A percentile compares a stretch with the other conserved stretches of the same genome.
phyloP scores from a whole-genome alignment of 2,113 vertebrate genomes.

The Lepisosteus oculatus region DNA sequence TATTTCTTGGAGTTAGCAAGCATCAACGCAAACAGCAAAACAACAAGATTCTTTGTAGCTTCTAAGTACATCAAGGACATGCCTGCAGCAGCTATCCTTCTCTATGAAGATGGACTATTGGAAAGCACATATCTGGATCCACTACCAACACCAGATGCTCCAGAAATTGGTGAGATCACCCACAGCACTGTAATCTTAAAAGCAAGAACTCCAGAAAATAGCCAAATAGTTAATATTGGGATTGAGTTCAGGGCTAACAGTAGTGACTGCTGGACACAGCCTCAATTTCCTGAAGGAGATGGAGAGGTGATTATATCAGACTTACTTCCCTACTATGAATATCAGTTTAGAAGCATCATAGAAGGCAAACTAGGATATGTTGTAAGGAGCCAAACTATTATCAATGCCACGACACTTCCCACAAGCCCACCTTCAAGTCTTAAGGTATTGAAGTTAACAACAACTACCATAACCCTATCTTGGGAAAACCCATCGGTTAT shows the following conservation, averaged over 20 bases:
- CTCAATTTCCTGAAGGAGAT: neutral
- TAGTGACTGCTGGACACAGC: neutral
- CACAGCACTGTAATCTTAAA: constrained; percentile 10
- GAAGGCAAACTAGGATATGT: too few species aligned
- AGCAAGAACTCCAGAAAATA: neutral
- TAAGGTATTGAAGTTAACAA: neutral
- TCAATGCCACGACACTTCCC: neutral
- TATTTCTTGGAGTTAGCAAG: neutral
- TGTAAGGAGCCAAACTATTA: neutral
- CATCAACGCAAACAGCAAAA: neutral
- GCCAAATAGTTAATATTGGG: neutral
- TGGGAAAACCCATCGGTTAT: constrained; percentile 9
- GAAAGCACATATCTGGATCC: constrained; percentile 17
- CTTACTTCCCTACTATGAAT: constrained; percentile 4
- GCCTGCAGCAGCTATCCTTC: constrained; percentile 7
- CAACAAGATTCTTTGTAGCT: constrained; percentile 10
- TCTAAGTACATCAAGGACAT: constrained; percentile 3
- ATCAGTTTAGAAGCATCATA: constrained; percentile 8
- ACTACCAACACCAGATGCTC: constrained; percentile 10
- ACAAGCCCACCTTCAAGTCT: constrained; percentile 5
- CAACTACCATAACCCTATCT: neutral
- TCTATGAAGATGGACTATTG: constrained; percentile 14
- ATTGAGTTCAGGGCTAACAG: neutral
- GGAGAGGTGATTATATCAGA: neutral
- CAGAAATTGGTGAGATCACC: neutral